Percentiles rank a stretch among this genome's conserved stretches.
phyloP scores from a whole-genome alignment of 2,113 vertebrate genomes.

The Vombatus ursinus region DNA sequence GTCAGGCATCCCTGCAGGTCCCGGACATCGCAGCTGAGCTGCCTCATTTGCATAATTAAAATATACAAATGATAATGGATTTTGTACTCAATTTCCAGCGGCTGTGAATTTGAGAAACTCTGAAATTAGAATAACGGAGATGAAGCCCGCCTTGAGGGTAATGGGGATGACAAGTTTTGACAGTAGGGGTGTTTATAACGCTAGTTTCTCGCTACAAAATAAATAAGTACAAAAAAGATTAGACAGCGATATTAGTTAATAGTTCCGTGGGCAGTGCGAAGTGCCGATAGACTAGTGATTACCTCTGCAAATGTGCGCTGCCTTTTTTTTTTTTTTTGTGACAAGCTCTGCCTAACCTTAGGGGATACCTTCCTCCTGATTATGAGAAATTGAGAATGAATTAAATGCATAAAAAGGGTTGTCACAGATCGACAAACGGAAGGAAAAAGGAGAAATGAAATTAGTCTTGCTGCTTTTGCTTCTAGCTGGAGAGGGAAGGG shows the following conservation, averaged over 20 bases:
- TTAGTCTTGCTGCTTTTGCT: constrained; percentile 92
- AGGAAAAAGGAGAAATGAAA: constrained; percentile 90
- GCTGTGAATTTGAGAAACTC: constrained; percentile 99
- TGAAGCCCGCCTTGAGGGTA: constrained; percentile 92
- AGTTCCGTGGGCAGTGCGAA: constrained; percentile 86
- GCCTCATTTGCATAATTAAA: constrained; percentile 99
- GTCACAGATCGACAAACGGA: constrained; percentile 93
- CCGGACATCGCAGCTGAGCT: constrained; percentile 97
- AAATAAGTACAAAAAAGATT: constrained; percentile 91
- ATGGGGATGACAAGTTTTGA: constrained; percentile 90
- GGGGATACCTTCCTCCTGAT: constrained; percentile 96
- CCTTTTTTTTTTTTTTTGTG: constrained; percentile 84
- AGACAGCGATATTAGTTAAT: constrained; percentile 93
- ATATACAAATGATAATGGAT: constrained; percentile 99
- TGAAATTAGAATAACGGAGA: constrained; percentile 99
- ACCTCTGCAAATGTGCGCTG: constrained; percentile 95
- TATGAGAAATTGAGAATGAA: constrained; percentile 99
- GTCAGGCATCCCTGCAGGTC: constrained; percentile 99
- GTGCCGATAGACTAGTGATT: constrained; percentile 93
- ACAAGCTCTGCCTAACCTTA: constrained; percentile 93
- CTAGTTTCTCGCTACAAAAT: constrained; percentile 86
- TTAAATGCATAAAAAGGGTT: constrained; percentile 98
- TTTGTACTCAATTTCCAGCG: constrained; percentile 99
- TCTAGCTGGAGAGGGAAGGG: constrained; percentile 78
- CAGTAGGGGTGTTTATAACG: constrained; percentile 89